phyloP scores from a whole-genome alignment of 2,797 vertebrate genomes.

The Glyptemys insculpta region DNA sequence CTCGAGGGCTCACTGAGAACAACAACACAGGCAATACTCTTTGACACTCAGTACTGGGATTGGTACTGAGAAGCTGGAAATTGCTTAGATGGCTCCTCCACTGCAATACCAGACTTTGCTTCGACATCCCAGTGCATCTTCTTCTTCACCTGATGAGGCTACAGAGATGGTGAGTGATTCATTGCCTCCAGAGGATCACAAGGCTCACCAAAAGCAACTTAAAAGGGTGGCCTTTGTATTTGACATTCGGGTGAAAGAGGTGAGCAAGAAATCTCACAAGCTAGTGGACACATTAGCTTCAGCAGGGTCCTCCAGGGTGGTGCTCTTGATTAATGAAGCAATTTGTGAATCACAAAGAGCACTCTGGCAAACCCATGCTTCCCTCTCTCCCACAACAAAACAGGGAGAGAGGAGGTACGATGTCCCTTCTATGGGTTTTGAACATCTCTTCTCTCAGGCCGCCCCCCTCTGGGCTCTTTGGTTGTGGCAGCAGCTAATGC shows the following conservation, averaged over 20 bases:
- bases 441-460: too few relatives aligned
- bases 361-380: not conserved
- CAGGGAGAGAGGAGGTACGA: not conserved
- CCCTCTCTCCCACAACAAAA: not conserved
- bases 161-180: not conserved
- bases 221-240: not conserved
- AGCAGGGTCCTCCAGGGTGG: not conserved
- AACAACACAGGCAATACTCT: not conserved
- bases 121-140: not conserved
- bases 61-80: not conserved
- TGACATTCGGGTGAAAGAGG: not conserved
- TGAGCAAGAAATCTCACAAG: not conserved
- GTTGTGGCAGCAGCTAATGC: too few relatives aligned
- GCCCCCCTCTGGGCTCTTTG: too few relatives aligned
- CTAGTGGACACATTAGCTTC: not conserved
- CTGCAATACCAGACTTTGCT: not conserved
- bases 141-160: not conserved
- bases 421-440: too few relatives aligned
- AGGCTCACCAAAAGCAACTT: not conserved
- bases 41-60: not conserved
- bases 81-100: not conserved
- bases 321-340: not conserved
- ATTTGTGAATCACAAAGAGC: not conserved
- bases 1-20: not conserved
- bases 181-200: too few relatives aligned